Evolutionary conservation across 2,888 invertebrate genomes (phyloP).

Genomic region (Ennomos quercinarius): DNA sequence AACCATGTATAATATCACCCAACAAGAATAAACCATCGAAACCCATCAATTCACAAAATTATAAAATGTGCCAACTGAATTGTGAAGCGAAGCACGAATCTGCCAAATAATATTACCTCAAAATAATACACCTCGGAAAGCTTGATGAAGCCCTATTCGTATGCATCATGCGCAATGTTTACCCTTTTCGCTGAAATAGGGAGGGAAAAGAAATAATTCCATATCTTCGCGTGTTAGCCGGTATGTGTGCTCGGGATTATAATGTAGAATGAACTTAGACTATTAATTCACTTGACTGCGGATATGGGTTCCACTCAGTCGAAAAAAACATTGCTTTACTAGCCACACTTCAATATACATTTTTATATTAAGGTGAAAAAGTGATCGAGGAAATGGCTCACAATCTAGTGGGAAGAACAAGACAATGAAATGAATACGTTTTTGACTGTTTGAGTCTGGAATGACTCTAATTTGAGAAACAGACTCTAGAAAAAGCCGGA

Average conservation of each 20-base stretch:
- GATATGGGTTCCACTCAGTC: too few species aligned
- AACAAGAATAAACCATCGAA: constrained; percentile 1
- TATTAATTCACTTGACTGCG: too few species aligned
- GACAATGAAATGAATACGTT: too few species aligned
- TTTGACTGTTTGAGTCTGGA: too few species aligned
- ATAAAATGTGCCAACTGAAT: constrained; percentile 14
- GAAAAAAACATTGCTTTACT: too few species aligned
- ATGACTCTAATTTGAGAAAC: too few species aligned
- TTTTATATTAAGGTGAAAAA: too few species aligned
- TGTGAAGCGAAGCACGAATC: constrained; percentile 31
- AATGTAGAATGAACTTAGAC: neutral
- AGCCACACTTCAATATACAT: too few species aligned
- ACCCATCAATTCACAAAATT: constrained; percentile 17
- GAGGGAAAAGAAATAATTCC: constrained; percentile 24
- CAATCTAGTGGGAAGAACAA: too few species aligned
- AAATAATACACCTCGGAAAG: constrained; percentile 36
- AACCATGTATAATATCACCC: too few species aligned
- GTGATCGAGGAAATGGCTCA: too few species aligned
- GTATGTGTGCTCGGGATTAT: constrained; percentile 14
- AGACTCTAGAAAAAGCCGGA: too few species aligned
- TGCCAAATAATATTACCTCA: constrained; percentile 39
- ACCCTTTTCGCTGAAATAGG: constrained; percentile 37
- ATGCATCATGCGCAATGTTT: constrained; percentile 41
- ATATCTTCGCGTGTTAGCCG: constrained; percentile 16
- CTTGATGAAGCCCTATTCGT: constrained; percentile 37